phyloP scores from a whole-genome alignment of 2,888 invertebrate species.

The Kryphioiulus occultus region DNA sequence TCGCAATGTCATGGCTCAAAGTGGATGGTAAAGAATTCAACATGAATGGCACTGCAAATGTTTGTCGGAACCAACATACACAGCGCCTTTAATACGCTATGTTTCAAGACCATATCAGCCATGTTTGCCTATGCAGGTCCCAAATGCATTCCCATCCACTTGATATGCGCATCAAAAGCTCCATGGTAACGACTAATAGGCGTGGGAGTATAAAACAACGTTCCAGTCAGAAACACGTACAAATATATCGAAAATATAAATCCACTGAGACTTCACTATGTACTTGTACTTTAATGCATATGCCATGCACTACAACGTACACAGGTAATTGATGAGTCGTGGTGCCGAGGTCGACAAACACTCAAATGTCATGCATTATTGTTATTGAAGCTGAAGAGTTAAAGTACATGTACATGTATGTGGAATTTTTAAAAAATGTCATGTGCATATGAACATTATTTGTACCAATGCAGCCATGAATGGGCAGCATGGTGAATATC shows the following conservation, averaged over 20 bases:
- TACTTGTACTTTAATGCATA: neutral
- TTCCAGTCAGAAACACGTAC: neutral
- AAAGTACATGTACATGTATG: too few relatives aligned
- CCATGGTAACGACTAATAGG: neutral
- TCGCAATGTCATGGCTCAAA: neutral
- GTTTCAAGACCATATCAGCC: neutral
- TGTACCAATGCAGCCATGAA: too few relatives aligned
- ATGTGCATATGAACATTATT: too few relatives aligned
- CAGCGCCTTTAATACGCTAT: neutral
- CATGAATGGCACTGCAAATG: neutral
- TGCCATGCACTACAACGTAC: slow-evolving; percentile 2
- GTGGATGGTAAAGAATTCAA: slow-evolving; percentile 12
- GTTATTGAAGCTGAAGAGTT: neutral
- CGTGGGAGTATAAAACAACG: neutral
- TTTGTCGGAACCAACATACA: neutral
- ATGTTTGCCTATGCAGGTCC: neutral
- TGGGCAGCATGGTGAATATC: too few relatives aligned
- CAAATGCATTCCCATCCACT: slow-evolving; percentile 12
- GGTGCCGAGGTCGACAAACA: neutral
- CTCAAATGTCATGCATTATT: neutral
- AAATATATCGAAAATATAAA: neutral
- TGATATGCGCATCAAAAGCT: neutral
- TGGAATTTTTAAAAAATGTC: too few relatives aligned
- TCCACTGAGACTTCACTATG: neutral
- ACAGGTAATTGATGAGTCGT: neutral